Base-by-base conservation (phyloP, 2,888 invertebrate genomes). In the Carterocephalus palaemon region DNA sequence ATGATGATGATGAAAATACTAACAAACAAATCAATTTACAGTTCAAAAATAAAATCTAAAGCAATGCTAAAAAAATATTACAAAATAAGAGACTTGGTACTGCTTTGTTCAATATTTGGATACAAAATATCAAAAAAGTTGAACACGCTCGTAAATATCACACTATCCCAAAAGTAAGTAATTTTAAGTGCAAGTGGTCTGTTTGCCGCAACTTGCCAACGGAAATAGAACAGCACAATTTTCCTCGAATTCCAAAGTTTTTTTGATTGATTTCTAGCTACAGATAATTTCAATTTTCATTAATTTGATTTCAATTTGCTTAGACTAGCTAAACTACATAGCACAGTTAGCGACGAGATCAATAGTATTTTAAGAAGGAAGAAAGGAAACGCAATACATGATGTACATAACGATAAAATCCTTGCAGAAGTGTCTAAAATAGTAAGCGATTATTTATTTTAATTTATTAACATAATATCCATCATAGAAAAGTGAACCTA, bases 141-240 rank as follows among this genome's bases (percentile, higher is more conserved):
- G 31, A 52, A 57, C 23, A 60, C 41, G n/a, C 69, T 70, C 0
- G 39, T 59, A 12, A 62, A 64, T 33, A 51, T 75, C 46, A 54
- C 48, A 29, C 49, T 81, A 10, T 72, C 62, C 49, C 39, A 64
- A 1, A 53, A 68, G 83, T 83, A 66, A 68, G 74, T 46, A 1
- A n/a, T 10, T 20, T 26, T 12, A 26, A 5, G n/a, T n/a, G n/a
- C n/a, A n/a, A n/a, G n/a, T n/a, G n/a, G n/a, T n/a, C n/a, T n/a
- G n/a, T n/a, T n/a, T n/a, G n/a, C n/a, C n/a, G n/a, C n/a, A n/a
- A n/a, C n/a, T n/a, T n/a, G n/a, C n/a, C n/a, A n/a, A n/a, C n/a
- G n/a, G n/a, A n/a, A n/a, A n/a, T n/a, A n/a, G n/a, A n/a, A n/a
- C n/a, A n/a, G n/a, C n/a, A n/a, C n/a, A n/a, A n/a, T n/a, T n/a